Evolutionary conservation across 2,113 vertebrate genomes (phyloP), one percentile per base, ranked within the genome.

Genomic region (Peromyscus leucopus): DNA sequence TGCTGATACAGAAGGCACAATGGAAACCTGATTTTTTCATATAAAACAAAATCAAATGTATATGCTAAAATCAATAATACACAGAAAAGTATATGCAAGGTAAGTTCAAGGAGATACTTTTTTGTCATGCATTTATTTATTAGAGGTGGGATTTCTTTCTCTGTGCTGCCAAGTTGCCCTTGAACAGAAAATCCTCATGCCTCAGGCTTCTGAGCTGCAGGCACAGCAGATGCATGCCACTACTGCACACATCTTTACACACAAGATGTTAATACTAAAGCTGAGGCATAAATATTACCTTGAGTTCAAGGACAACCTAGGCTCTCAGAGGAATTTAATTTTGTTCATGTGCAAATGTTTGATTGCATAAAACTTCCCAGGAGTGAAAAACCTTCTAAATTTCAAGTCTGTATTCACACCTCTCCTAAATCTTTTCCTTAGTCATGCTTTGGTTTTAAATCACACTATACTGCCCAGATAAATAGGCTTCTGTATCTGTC

Each of bases 381-480:
- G 5, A 33, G 63, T 26, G 17, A n/a, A 42, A 51, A 82, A 76
- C 33, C 55, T 67, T 0, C 74, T 5, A 85, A 86, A 57, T 24
- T 51, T 1, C 17, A 76, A 85, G 24, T 65, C 1, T 74, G 19
- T 82, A 4, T 15, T 78, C 59, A 31, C 3, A 57, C 17, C 8
- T 31, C 39, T 42, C 48, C 55, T 7, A 28, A 85, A 42, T 93
- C 7, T 59, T 24, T 31, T 57, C 7, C 26, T 72, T 28, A 15
- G 46, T 28, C 46, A 78, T 8, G 6, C 51, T 63, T 89, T 31
- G 2, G 31, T 31, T 86, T 33, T 57, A 31, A 82, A 65, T n/a
- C 2, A 48, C 39, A 6, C n/a, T 7, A 19, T 2, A 15, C 39
- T 7, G 1, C 21, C 39, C n/a, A 15, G 24, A 19, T 0, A 2